A percentile compares a stretch with the other conserved stretches of the same genome.
These are phyloP conservation scores for Rhincodon typus DNA, from an alignment of 2,797 vertebrate species.

Conservation along the genomic window DNA sequence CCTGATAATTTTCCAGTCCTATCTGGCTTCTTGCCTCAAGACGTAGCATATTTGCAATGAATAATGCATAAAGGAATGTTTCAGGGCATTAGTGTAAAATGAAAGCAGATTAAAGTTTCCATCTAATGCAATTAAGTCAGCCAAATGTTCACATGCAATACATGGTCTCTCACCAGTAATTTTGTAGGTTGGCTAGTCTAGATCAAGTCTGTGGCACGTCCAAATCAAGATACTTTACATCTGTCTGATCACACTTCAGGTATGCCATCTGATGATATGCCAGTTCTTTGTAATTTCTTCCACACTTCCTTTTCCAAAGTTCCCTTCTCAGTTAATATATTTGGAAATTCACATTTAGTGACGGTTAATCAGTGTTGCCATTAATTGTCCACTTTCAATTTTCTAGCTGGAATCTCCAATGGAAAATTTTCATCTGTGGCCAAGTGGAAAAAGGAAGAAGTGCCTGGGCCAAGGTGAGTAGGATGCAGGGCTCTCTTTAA, in stretches of 20 bases:
- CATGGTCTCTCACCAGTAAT: neutral
- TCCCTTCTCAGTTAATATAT: neutral
- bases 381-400: neutral
- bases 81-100: neutral
- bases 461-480: neutral
- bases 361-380: neutral
- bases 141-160: neutral
- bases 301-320: neutral
- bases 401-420: neutral
- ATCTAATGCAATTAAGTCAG: neutral
- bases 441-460: neutral
- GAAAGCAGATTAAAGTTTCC: neutral
- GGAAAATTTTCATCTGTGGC: neutral
- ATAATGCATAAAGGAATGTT: neutral
- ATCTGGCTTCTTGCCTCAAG: neutral
- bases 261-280: neutral
- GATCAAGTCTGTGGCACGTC: neutral
- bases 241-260: neutral
- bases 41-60: neutral
- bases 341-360: neutral
- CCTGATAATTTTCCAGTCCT: neutral
- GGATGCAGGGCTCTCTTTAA: neutral
- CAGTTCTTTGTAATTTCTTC: neutral
- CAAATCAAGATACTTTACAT: neutral
- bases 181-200: neutral